Evolutionary conservation across 1,140 invertebrate species (phyloP).

Genomic region (Drosophila azteca): DNA sequence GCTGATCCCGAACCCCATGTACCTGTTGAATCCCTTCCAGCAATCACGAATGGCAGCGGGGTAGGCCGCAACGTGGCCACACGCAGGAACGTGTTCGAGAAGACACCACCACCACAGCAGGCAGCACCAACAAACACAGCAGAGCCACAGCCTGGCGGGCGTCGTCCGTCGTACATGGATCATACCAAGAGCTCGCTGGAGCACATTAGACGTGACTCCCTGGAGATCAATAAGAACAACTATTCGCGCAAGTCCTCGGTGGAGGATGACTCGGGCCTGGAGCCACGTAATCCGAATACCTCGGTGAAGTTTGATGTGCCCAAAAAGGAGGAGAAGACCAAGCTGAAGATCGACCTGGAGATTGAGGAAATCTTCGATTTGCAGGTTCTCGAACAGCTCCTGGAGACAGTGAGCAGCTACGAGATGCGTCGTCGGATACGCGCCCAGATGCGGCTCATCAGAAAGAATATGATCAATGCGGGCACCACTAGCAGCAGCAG

Average conservation of each 20-base stretch:
- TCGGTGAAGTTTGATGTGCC: conserved; percentile 87
- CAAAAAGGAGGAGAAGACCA: conserved; percentile 30
- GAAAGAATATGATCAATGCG: conserved; percentile 84
- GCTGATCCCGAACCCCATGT: conserved; percentile 56
- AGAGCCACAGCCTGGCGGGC: conserved; percentile 16
- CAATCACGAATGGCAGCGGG: conserved; percentile 12
- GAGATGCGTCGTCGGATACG: conserved; percentile 90
- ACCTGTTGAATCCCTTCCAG: conserved; percentile 73
- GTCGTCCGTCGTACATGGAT: conserved; percentile 83
- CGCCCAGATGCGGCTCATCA: conserved; percentile 89
- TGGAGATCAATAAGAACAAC: conserved; percentile 78
- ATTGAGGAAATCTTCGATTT: conserved; percentile 90
- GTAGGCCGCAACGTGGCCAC: conserved; percentile 61
- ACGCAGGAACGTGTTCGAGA: conserved; percentile 72
- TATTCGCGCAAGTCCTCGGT: conserved; percentile 71
- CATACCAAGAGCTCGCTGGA: conserved; percentile 81
- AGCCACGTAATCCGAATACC: conserved; percentile 69
- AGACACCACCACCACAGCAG: conserved; percentile 24
- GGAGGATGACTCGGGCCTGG: conserved; percentile 56
- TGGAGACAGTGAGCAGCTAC: conserved; percentile 89
- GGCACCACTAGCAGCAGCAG: conserved; percentile 22
- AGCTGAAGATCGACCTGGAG: conserved; percentile 54
- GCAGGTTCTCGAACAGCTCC: conserved; percentile 87
- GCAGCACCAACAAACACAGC: conserved; percentile 10
- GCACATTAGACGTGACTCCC: conserved; percentile 77